Percentiles rank a stretch among this genome's conserved stretches.
Conservation (phyloP, 1,140 invertebrate genomes). For the Macrobrachium rosenbergii region DNA sequence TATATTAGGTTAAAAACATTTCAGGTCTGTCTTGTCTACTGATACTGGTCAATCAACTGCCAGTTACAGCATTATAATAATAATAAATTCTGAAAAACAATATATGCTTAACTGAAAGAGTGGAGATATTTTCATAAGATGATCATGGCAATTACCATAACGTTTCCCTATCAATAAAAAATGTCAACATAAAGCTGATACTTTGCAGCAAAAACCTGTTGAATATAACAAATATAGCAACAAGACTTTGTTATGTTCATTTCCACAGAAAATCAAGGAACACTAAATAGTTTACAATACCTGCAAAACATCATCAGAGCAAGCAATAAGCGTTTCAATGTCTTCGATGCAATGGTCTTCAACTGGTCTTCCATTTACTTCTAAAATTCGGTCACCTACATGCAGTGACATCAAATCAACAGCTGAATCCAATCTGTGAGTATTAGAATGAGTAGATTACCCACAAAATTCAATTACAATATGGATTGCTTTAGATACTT, state of each 20-base stretch:
- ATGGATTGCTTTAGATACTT: not conserved
- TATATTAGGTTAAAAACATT: no score
- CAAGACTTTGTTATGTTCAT: not conserved
- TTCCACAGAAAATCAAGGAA: not conserved
- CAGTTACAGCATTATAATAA: no score
- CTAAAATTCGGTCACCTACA: conserved; percentile 90
- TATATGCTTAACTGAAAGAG: no score
- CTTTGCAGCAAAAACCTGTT: no score
- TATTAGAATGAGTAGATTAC: conserved; percentile 38
- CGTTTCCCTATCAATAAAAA: no score
- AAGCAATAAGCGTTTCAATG: conserved; percentile 82
- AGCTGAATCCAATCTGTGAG: conserved; percentile 50
- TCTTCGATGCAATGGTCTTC: conserved; percentile 83
- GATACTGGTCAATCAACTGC: no score
- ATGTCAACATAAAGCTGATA: no score
- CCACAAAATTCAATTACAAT: conserved; percentile 24
- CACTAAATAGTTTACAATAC: conserved; percentile 70
- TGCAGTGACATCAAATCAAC: conserved; percentile 85
- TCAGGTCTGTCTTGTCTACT: no score
- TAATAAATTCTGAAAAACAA: no score
- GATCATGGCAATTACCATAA: no score
- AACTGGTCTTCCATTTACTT: conserved; percentile 91
- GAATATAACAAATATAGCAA: no score
- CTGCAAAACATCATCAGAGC: conserved; percentile 82
- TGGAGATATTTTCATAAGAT: no score